Evolutionary conservation across 64 coral and sea anemone species (phyloP), one percentile per base, ranked within the genome.

Genomic region (Astreopora myriophthalma): DNA sequence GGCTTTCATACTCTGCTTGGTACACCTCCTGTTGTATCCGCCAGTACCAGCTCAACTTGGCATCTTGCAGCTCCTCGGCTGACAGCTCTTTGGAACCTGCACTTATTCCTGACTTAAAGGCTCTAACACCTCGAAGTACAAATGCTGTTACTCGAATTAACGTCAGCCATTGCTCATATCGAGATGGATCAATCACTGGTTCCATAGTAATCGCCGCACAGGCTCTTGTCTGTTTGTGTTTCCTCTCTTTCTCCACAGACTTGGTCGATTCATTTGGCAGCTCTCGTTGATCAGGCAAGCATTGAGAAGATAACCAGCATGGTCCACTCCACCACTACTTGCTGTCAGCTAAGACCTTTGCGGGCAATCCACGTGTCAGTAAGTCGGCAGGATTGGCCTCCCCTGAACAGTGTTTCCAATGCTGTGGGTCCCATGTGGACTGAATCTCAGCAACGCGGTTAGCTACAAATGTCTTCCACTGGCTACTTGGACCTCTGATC

Each of bases 171-270:
- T 27, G 25, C 69, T 44, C 58, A 19, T 31, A 87, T 73, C 42
- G 82, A 92, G 42, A 81, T 22, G 64, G 64, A 68, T 68, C 13
- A 29, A 68, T 68, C 64, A 68, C n/a, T 68, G 64, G 26, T 68
- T 68, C 64, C n/a, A 27, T 68, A 22, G 22, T 1, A 68, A 68
- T 76, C 17, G 84, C 82, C 3, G 82, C 73, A n/a, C 81, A 75
- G 17, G 19, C 37, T 42, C 37, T 39, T 71, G 79, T 85, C 82
- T 58, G 78, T 70, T 69, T 91, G 58, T 17, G 76, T 73, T 67
- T 61, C 68, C 17, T 76, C 89, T 67, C 64, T 22, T 29, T 67
- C 64, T 67, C 22, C 4, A 67, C 64, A 67, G 64, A 68, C 64
- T 29, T 3, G 2, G 64, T 22, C 22, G 25, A 68, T 29, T 68